These are phyloP conservation scores for Neoitamus cyanurus DNA, from an alignment of 2,888 invertebrate genomes.

Conservation along the genomic window DNA sequence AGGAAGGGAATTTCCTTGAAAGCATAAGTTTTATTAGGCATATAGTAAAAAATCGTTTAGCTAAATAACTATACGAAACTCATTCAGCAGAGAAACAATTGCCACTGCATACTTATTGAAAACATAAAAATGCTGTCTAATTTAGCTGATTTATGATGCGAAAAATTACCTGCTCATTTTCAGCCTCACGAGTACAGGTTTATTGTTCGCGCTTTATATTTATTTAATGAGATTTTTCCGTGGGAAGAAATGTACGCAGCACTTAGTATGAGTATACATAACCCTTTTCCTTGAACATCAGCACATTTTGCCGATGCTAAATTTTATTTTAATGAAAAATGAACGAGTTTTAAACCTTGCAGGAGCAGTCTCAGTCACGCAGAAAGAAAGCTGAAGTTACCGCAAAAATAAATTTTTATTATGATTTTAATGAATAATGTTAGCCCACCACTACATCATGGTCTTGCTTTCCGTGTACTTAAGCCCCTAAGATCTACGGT, in stretches of 20 bases:
- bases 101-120: neutral
- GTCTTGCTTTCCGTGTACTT: constrained; percentile 11
- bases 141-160: neutral
- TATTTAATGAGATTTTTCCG: constrained; percentile 14
- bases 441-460: constrained; percentile 45
- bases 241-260: neutral
- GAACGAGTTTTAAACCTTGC: neutral
- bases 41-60: too few species aligned
- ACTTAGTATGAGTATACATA: neutral
- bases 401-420: constrained; percentile 53
- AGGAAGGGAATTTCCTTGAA: too few species aligned
- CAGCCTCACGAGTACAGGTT: neutral
- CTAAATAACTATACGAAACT: neutral
- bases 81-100: neutral
- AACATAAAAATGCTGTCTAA: neutral
- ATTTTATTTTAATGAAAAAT: constrained; percentile 32
- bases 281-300: constrained; percentile 6
- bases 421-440: constrained; percentile 52
- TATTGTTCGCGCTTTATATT: neutral
- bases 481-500: constrained; percentile 47
- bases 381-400: constrained; percentile 25
- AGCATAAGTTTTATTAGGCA: too few species aligned
- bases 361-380: neutral
- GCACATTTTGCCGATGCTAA: neutral
- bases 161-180: neutral